Evolutionary conservation across 2,888 invertebrate species (phyloP).

Genomic region (Dicyrtoma fusca): DNA sequence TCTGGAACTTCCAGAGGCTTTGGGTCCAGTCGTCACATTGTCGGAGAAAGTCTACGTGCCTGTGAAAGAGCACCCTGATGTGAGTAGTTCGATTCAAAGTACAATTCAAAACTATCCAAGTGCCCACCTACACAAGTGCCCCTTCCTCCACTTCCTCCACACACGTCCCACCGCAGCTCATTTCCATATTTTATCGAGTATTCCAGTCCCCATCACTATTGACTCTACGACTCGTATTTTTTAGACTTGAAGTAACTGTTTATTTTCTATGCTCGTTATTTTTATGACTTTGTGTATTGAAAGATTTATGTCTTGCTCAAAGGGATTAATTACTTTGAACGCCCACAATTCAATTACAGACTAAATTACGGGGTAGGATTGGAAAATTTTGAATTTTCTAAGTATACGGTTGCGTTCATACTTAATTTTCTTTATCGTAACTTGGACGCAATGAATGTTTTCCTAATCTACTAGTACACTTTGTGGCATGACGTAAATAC

Average conservation of each 20-base stretch:
- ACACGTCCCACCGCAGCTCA: too few species aligned
- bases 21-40: constrained; percentile 86
- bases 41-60: constrained; percentile 99
- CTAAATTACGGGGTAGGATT: background rate
- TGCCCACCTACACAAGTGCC: too few species aligned
- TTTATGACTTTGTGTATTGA: constrained; percentile 1
- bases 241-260: constrained; percentile 3
- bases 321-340: constrained; percentile 27
- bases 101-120: background rate
- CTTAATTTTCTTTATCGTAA: too few species aligned
- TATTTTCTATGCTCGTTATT: background rate
- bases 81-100: constrained; percentile 67
- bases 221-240: background rate
- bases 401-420: background rate
- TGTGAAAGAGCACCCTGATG: constrained; percentile 99
- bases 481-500: too few species aligned
- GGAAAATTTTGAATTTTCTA: background rate
- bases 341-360: constrained; percentile 24
- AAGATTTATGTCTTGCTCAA: constrained; percentile 27
- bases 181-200: background rate
- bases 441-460: too few species aligned
- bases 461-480: too few species aligned
- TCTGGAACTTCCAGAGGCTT: constrained; percentile 84
- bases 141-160: too few species aligned
- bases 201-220: background rate